Conservation (phyloP, 2,797 vertebrate genomes). For the Anguilla anguilla region DNA sequence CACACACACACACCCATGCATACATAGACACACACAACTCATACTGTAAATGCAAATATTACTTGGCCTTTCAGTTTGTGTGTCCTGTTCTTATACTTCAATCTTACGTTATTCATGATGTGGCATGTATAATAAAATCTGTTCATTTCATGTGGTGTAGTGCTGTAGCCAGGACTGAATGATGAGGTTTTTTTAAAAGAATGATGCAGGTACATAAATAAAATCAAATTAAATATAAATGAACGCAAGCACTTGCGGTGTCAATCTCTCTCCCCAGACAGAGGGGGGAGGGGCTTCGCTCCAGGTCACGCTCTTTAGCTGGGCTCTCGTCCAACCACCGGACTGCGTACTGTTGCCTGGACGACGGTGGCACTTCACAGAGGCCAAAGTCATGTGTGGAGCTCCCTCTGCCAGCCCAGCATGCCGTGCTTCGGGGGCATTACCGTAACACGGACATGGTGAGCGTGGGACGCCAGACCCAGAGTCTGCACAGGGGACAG, state of each 20-base stretch:
- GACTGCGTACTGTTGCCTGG: constrained; percentile 17
- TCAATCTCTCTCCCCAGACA: background rate
- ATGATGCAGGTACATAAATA: background rate
- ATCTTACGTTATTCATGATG: background rate
- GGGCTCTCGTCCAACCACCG: background rate
- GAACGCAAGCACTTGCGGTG: background rate
- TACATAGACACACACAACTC: background rate
- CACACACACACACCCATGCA: no score
- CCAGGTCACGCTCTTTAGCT: background rate
- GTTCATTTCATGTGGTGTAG: background rate
- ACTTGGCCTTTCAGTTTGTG: background rate
- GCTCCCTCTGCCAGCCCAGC: background rate
- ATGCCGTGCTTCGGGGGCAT: no score
- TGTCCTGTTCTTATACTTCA: background rate
- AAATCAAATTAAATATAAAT: background rate
- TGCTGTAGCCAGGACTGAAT: background rate
- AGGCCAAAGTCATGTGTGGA: constrained; percentile 10
- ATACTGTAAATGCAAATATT: background rate
- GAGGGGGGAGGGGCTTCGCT: background rate
- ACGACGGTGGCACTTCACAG: constrained; percentile 30
- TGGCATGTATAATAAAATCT: background rate
- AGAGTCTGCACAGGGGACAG: background rate
- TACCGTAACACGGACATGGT: background rate
- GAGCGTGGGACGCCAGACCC: background rate
- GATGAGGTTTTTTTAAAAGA: background rate